phyloP scores from a whole-genome alignment of 1,140 invertebrate species.

The Phocides pigmalion region DNA sequence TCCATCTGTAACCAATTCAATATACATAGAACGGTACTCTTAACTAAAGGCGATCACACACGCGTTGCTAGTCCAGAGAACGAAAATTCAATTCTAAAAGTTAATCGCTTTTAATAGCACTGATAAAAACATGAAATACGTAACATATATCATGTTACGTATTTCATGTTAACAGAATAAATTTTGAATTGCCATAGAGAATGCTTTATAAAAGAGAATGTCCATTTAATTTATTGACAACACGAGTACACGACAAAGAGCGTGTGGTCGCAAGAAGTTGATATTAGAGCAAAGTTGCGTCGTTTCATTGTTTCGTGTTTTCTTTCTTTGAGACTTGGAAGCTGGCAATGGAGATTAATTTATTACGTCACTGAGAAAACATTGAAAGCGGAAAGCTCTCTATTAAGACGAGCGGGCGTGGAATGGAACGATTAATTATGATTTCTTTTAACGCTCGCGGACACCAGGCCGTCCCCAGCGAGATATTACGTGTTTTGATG shows the following conservation, averaged over 20 bases:
- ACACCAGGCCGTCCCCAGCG: conserved; percentile 44
- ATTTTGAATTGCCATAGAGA: no score
- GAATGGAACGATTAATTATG: conserved; percentile 76
- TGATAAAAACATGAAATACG: no score
- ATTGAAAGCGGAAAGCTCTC: conserved; percentile 75
- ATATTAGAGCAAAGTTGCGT: conserved; percentile 29
- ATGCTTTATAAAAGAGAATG: neutral
- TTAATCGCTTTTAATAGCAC: no score
- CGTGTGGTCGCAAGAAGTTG: conserved; percentile 23
- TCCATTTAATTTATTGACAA: conserved; percentile 17
- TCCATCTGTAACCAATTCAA: no score
- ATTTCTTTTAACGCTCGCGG: conserved; percentile 71
- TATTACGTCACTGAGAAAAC: conserved; percentile 74
- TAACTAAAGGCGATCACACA: no score
- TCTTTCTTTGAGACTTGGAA: conserved; percentile 36
- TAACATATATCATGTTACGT: no score
- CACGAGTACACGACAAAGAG: conserved; percentile 13
- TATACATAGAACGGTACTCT: no score
- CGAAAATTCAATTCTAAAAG: no score
- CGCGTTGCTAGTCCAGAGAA: no score
- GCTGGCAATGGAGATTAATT: conserved; percentile 77
- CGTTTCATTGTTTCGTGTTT: conserved; percentile 28
- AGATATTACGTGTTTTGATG: conserved; percentile 45
- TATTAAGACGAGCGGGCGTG: conserved; percentile 72
- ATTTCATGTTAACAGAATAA: no score